Conservation (phyloP, 2,797 vertebrate genomes). For the Thunnus albacares region DNA sequence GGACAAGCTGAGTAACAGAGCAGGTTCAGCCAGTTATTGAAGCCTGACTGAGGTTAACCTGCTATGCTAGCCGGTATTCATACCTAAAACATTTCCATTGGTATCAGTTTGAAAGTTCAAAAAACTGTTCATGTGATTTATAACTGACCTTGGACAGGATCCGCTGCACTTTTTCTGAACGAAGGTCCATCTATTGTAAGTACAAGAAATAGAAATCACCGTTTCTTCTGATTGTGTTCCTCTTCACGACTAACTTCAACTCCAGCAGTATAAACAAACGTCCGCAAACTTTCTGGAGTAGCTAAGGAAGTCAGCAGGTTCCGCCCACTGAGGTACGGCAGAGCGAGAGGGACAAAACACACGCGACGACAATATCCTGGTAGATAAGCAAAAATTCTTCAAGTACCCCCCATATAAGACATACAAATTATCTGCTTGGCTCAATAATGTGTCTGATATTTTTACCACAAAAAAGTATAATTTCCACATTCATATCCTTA, state of each 20-base stretch:
- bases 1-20: slow-evolving; percentile 23
- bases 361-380: no score
- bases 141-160: slow-evolving; percentile 83
- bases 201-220: not conserved
- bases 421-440: no score
- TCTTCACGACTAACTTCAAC: not conserved
- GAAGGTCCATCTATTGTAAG: slow-evolving; percentile 82
- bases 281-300: slow-evolving; percentile 79
- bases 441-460: no score
- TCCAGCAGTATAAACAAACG: slow-evolving; percentile 61
- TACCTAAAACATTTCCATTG: not conserved
- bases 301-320: not conserved
- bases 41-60: not conserved
- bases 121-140: rapidly evolving
- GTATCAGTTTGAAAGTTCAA: rapidly evolving
- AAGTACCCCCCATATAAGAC: no score
- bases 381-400: no score
- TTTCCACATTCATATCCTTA: no score
- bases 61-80: not conserved
- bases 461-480: no score
- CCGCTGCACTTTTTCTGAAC: slow-evolving; percentile 78
- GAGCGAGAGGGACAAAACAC: slow-evolving; percentile 11
- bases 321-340: slow-evolving; percentile 67
- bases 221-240: rapidly evolving
- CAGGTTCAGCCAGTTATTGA: slow-evolving; percentile 71